Conservation (phyloP, 1,140 invertebrate species). For the Cotesia glomerata region DNA sequence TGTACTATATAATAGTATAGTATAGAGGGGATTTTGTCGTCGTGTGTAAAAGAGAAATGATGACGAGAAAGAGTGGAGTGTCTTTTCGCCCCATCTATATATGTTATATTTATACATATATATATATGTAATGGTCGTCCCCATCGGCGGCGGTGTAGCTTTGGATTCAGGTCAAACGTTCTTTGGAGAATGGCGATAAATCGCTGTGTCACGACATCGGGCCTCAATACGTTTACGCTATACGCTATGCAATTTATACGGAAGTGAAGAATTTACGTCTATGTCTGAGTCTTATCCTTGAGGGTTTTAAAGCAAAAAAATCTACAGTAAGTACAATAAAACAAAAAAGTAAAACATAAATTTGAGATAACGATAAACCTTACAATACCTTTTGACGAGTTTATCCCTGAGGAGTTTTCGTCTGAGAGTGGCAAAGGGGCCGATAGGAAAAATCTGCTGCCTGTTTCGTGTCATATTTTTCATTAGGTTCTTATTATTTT, state of each 20-base stretch:
- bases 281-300: neutral
- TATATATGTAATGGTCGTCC: too few species aligned
- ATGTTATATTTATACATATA: too few species aligned
- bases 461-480: constrained; percentile 65
- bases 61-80: constrained; percentile 1
- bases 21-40: too few species aligned
- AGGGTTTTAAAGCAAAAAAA: neutral
- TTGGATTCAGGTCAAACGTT: constrained; percentile 31
- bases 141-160: neutral
- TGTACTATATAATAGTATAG: too few species aligned
- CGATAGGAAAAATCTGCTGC: constrained; percentile 63
- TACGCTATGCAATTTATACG: constrained; percentile 17
- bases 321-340: neutral
- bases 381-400: constrained; percentile 64
- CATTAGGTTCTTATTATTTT: constrained; percentile 26
- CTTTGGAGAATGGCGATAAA: constrained; percentile 31
- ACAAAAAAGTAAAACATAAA: neutral
- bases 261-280: constrained; percentile 13
- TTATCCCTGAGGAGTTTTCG: constrained; percentile 65
- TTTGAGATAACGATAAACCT: constrained; percentile 7
- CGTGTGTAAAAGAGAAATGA: neutral
- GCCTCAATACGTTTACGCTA: constrained; percentile 5
- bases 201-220: constrained; percentile 20
- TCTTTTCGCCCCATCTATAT: neutral
- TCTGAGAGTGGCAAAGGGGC: constrained; percentile 65